Evolutionary conservation across 2,888 invertebrate genomes (phyloP).

Genomic region (Hydriomena furcata): DNA sequence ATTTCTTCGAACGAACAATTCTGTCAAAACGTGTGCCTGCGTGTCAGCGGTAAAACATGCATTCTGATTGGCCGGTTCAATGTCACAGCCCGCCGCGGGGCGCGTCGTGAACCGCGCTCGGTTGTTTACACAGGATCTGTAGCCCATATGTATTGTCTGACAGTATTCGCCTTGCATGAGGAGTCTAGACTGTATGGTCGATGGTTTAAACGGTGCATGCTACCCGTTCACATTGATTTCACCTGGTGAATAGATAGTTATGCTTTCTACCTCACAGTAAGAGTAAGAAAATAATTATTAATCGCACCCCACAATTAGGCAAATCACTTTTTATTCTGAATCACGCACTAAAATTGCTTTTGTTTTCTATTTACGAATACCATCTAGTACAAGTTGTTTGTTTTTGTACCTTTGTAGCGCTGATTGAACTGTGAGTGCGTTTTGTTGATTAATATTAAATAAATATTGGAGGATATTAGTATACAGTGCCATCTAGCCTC

Average conservation of each 20-base stretch:
- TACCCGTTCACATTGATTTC: constrained; percentile 59
- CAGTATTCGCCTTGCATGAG: too few species aligned
- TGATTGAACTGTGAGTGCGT: constrained; percentile 17
- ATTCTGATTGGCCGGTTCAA: too few species aligned
- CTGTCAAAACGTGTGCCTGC: too few species aligned
- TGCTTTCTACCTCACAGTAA: constrained; percentile 56
- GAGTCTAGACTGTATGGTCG: too few species aligned
- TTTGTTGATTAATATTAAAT: constrained; percentile 22
- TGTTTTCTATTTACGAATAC: constrained; percentile 17
- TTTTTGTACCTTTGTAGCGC: constrained; percentile 11
- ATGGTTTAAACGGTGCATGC: constrained; percentile 44
- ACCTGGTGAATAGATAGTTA: constrained; percentile 58
- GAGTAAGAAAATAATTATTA: constrained; percentile 31
- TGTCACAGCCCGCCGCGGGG: too few species aligned
- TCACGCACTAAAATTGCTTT: constrained; percentile 15
- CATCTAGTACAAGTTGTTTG: background rate
- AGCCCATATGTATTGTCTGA: too few species aligned
- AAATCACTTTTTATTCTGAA: constrained; percentile 21
- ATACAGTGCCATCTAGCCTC: too few species aligned
- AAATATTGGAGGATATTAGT: too few species aligned
- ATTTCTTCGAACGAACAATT: too few species aligned
- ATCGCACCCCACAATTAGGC: constrained; percentile 18
- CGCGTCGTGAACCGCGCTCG: too few species aligned
- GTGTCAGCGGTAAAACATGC: too few species aligned
- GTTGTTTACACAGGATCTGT: too few species aligned